Base-by-base conservation (phyloP, 2,797 vertebrate species). In the Allobates femoralis region DNA sequence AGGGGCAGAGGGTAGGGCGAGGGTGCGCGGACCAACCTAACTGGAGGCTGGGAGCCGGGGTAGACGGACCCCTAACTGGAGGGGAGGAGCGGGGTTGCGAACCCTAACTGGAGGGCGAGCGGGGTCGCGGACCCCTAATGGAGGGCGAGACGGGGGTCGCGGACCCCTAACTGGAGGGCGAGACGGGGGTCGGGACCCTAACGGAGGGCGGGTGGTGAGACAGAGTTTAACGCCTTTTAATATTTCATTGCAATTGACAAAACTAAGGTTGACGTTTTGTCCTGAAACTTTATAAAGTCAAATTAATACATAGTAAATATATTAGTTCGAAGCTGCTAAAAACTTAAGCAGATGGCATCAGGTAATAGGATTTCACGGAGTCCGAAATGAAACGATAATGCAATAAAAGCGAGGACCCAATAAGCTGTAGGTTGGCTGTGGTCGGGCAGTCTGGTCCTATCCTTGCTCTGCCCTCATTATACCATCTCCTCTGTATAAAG, bases 361-460 rank as follows among this genome's bases (percentile, higher is more conserved):
- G 37, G 41, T 73, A 53, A 76, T 76, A 51, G 46, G 74, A 77
- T 77, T 55, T 51, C 28, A 55, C 56, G 74, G 50, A 77, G 74
- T 56, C 74, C 21, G 50, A 73, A 73, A 73, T 73, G 69, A 73
- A 73, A 73, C 46, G 69, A 73, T 73, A 73, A 73, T 76, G 46
- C 50, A 77, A 77, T 77, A 77, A 77, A 55, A 55, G 7, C 16
- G 50, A 77, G 50, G 26, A 19, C 28, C 74, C 50, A 53, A 77
- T 56, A 56, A 76, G 73, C 74, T 77, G 18, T 5, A 53, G 46
- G 26, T 26, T 46, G 37, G 41, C 50, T 32, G 6, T 81, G 26
- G 28, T 23, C 71, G 66, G 80, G 32, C 80, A 55, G 66, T 56
- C 46, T 69, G 37, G 56, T 32, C 64, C 15, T 80, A 56, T 80